Conservation (phyloP, 2,113 vertebrate species). For the Melanerpes aurifrons region DNA sequence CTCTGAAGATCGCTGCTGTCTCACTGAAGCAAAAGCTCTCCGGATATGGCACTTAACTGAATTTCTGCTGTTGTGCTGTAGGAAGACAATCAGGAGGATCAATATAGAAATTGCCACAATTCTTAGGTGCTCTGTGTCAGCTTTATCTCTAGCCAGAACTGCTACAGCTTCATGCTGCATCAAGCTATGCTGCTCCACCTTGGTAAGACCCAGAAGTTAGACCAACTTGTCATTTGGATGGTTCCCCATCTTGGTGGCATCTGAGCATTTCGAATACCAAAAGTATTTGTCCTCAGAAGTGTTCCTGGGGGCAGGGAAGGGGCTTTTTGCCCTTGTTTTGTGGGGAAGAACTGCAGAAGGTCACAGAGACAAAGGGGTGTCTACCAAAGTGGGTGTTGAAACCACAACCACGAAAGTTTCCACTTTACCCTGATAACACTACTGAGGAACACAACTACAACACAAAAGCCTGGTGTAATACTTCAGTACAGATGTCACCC, state of each 20-base stretch:
- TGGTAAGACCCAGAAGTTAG: neutral
- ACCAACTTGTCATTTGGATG: fast-evolving
- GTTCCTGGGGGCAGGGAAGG: neutral
- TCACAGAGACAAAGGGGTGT: neutral
- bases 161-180: neutral
- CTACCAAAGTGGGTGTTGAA: neutral
- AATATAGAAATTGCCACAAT: neutral
- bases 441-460: neutral
- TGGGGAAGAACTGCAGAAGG: neutral
- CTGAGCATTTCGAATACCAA: neutral
- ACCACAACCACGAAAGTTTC: neutral
- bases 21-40: neutral
- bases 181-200: neutral
- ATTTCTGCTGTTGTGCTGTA: neutral
- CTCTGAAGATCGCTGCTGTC: neutral
- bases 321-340: neutral
- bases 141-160: neutral
- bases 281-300: neutral
- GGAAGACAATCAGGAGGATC: neutral
- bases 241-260: neutral
- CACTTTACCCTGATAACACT: neutral
- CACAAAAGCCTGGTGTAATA: neutral
- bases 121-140: neutral
- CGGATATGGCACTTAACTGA: neutral
- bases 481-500: neutral